Percentiles rank a stretch among this genome's conserved stretches.
Evolutionary conservation across 2,888 invertebrate species (phyloP).

Genomic region (Tuberolachnus salignus): DNA sequence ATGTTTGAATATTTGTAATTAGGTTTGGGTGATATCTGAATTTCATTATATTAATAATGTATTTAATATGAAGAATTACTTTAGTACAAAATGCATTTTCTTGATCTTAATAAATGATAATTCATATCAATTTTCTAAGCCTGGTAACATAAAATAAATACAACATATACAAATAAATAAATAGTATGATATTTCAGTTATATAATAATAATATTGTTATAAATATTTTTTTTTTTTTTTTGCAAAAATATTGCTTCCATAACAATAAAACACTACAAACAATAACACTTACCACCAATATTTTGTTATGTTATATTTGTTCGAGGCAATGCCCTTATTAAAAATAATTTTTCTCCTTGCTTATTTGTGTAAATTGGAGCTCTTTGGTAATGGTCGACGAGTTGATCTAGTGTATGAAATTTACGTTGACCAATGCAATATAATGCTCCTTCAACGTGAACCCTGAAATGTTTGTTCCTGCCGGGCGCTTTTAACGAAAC

Average conservation of each 20-base stretch:
- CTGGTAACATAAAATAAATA: slow-evolving; percentile 8
- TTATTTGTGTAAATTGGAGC: slow-evolving; percentile 99
- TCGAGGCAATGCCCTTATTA: slow-evolving; percentile 90
- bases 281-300: neutral
- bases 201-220: too few species aligned
- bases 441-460: slow-evolving; percentile 89
- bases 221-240: neutral
- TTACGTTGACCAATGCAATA: slow-evolving; percentile 98
- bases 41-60: neutral
- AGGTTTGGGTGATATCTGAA: neutral
- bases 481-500: slow-evolving; percentile 97
- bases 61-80: neutral
- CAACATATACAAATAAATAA: neutral
- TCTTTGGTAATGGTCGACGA: slow-evolving; percentile 97
- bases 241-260: too few species aligned
- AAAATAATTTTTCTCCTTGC: slow-evolving; percentile 95
- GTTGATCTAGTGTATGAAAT: slow-evolving; percentile 92
- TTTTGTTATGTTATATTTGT: slow-evolving; percentile 61
- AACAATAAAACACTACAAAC: too few species aligned
- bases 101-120: neutral
- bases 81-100: neutral
- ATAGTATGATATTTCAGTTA: neutral
- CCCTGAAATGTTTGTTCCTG: slow-evolving; percentile 98
- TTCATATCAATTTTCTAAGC: slow-evolving; percentile 11
- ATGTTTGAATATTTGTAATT: slow-evolving; percentile 28